Evolutionary conservation across 37 sponge, comb jelly and placozoan species (phyloP).

Genomic region (Dysidea cf. avara): DNA sequence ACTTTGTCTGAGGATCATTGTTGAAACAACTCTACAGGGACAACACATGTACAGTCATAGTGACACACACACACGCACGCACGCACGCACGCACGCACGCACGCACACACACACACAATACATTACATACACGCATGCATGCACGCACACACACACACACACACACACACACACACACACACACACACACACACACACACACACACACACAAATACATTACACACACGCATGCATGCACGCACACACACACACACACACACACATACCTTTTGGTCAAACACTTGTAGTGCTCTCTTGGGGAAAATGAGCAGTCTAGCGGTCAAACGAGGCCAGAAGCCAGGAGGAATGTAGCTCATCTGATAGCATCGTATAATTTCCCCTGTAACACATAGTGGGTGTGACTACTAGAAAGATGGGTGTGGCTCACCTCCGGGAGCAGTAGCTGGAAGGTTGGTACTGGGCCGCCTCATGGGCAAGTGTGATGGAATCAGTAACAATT

Average conservation of each 20-base stretch:
- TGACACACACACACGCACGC: neutral
- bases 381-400: slow-evolving; percentile 10
- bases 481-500: slow-evolving; percentile 73
- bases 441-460: slow-evolving; percentile 3
- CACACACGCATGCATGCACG: too few species aligned
- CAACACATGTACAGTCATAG: neutral
- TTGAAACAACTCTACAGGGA: neutral
- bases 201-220: too few species aligned
- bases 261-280: neutral
- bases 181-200: neutral
- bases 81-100: neutral
- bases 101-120: neutral
- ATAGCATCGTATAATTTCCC: slow-evolving; percentile 61
- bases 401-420: neutral
- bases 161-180: slow-evolving; percentile 6
- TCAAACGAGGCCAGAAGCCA: slow-evolving; percentile 82
- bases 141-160: neutral
- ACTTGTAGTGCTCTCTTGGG: slow-evolving; percentile 19
- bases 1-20: neutral
- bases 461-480: slow-evolving; percentile 60
- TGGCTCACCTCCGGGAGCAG: slow-evolving; percentile 7
- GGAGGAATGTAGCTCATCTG: slow-evolving; percentile 79
- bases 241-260: too few species aligned
- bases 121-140: too few species aligned
- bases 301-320: slow-evolving; percentile 62